These are phyloP conservation scores for Diplazon laetatorius DNA, from an alignment of 2,888 invertebrate species.

Conservation along the genomic window DNA sequence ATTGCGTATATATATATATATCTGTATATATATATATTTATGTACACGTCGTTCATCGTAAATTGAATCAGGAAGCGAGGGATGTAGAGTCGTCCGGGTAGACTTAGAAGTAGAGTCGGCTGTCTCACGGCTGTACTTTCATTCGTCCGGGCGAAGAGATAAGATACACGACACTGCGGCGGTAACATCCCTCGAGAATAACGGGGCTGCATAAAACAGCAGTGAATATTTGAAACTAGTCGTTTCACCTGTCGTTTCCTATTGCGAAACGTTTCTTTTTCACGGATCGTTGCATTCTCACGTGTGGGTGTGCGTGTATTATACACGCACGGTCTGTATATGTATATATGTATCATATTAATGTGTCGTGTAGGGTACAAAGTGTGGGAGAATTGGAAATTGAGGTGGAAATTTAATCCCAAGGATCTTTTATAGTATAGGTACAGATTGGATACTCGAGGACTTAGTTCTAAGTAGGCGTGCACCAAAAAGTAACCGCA, in stretches of 20 bases:
- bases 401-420: too few species aligned
- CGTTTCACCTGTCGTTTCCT: background rate
- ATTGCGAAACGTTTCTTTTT: background rate
- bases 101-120: background rate
- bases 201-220: conserved; percentile 28
- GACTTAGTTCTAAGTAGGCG: too few species aligned
- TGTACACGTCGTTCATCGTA: too few species aligned
- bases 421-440: too few species aligned
- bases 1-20: too few species aligned
- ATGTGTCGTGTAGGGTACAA: too few species aligned
- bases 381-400: too few species aligned
- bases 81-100: background rate
- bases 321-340: background rate
- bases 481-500: too few species aligned
- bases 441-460: too few species aligned
- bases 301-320: too few species aligned
- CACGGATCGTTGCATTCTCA: conserved; percentile 23
- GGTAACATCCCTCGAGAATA: background rate
- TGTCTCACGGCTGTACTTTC: conserved; percentile 21
- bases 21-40: too few species aligned
- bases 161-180: background rate
- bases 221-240: conserved; percentile 27
- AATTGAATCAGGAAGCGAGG: conserved; percentile 11
- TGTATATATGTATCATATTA: too few species aligned
- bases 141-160: conserved; percentile 2